Conservation (phyloP, 2,113 vertebrate species). For the Leptobrachium ailaonicum region DNA sequence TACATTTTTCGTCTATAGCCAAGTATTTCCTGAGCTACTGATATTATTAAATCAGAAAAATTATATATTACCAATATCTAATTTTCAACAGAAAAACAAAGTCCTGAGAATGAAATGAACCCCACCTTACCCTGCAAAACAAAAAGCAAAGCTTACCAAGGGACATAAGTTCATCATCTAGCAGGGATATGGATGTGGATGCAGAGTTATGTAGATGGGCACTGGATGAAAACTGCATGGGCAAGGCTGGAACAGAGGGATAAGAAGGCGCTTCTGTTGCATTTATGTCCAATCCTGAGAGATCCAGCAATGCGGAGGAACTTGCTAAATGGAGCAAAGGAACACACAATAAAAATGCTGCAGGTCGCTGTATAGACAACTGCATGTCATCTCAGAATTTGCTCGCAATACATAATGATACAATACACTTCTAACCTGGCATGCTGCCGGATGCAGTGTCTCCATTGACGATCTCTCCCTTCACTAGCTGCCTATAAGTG, state of each 20-base stretch:
- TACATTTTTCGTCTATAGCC: no score
- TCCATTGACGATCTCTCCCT: constrained; percentile 87
- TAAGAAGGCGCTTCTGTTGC: constrained; percentile 62
- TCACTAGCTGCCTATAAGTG: constrained; percentile 86
- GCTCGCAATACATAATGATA: no score
- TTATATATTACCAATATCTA: no score
- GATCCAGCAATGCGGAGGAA: constrained; percentile 84
- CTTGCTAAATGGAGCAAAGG: constrained; percentile 63
- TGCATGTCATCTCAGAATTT: neutral
- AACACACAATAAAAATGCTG: neutral
- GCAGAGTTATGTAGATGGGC: constrained; percentile 58
- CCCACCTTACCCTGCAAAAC: neutral
- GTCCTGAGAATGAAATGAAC: no score
- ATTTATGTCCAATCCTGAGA: constrained; percentile 83
- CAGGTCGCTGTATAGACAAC: neutral
- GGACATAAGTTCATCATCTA: constrained; percentile 96
- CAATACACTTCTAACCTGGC: constrained; percentile 67
- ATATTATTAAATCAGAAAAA: no score
- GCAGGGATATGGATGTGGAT: constrained; percentile 72
- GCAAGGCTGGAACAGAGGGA: constrained; percentile 66
- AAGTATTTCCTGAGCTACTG: no score
- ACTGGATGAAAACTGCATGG: constrained; percentile 52
- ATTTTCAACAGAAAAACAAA: no score
- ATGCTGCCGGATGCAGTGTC: constrained; percentile 64
- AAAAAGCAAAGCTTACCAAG: constrained; percentile 70